Percentiles rank a stretch among this genome's conserved stretches.
These are phyloP conservation scores for Ptyas mucosa DNA, from an alignment of 2,113 vertebrate genomes.

Conservation along the genomic window DNA sequence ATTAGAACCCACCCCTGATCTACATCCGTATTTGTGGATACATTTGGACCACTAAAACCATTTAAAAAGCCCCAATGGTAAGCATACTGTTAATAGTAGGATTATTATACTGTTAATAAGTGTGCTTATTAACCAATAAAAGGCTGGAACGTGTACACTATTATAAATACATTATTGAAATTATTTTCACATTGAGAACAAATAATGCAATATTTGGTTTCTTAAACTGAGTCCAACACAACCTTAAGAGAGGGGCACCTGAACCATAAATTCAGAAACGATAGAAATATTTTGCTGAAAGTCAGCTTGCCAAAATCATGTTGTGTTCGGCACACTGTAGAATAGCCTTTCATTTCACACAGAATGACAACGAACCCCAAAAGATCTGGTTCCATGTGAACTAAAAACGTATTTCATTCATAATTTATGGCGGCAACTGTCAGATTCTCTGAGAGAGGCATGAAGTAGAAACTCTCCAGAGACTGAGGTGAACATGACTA, in stretches of 20 bases:
- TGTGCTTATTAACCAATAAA: not conserved
- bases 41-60: not conserved
- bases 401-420: not conserved
- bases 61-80: not conserved
- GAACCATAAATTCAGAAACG: not conserved
- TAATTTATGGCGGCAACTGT: not conserved
- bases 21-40: not conserved
- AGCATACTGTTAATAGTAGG: not conserved
- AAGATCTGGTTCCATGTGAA: not conserved
- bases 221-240: not conserved
- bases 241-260: not conserved
- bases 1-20: no score
- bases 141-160: not conserved
- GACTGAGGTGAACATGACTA: not conserved
- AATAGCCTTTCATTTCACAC: not conserved
- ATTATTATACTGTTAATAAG: not conserved
- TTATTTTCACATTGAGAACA: not conserved
- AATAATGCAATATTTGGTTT: not conserved
- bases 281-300: not conserved
- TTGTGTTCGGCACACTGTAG: not conserved
- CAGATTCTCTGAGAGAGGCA: not conserved
- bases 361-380: not conserved
- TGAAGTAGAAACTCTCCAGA: not conserved
- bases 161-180: not conserved
- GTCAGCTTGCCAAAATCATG: not conserved